Evolutionary conservation across 2,113 vertebrate species (phyloP).

Genomic region (Talpa occidentalis): DNA sequence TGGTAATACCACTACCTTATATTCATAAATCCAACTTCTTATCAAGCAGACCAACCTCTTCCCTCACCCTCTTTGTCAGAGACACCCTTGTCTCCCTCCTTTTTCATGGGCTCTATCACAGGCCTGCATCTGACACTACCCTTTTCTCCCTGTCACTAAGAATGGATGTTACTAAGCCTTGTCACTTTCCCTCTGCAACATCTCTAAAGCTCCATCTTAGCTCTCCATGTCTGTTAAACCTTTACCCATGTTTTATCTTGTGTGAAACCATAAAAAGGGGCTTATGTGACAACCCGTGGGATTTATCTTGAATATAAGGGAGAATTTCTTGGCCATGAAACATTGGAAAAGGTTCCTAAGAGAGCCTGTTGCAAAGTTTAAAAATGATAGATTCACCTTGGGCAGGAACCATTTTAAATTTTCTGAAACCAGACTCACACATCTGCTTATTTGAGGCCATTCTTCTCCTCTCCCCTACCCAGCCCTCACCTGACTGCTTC

Average conservation of each 20-base stretch:
- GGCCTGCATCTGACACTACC: constrained; percentile 55
- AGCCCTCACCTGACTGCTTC: background rate
- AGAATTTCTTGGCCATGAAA: constrained; percentile 57
- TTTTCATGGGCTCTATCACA: constrained; percentile 49
- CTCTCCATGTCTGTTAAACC: constrained; percentile 24
- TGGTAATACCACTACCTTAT: background rate
- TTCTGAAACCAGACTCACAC: background rate
- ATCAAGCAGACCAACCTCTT: constrained; percentile 19
- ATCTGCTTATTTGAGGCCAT: background rate
- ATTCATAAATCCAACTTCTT: constrained; percentile 55
- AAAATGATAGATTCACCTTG: constrained; percentile 41
- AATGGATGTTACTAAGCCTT: constrained; percentile 46
- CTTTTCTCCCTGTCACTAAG: constrained; percentile 24
- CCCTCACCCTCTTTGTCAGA: background rate
- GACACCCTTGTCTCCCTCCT: background rate
- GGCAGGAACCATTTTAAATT: background rate
- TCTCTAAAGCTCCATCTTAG: constrained; percentile 35
- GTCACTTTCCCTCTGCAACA: constrained; percentile 34
- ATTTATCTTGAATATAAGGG: constrained; percentile 60
- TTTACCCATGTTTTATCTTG: constrained; percentile 61
- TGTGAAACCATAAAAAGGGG: constrained; percentile 42
- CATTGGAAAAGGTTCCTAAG: background rate
- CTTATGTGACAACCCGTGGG: constrained; percentile 31
- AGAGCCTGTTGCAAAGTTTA: background rate
- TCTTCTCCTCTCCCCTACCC: background rate